A percentile compares a stretch with the other conserved stretches of the same genome.
phyloP scores from a whole-genome alignment of 64 coral and sea anemone genomes.

The Cladopsammia gracilis region DNA sequence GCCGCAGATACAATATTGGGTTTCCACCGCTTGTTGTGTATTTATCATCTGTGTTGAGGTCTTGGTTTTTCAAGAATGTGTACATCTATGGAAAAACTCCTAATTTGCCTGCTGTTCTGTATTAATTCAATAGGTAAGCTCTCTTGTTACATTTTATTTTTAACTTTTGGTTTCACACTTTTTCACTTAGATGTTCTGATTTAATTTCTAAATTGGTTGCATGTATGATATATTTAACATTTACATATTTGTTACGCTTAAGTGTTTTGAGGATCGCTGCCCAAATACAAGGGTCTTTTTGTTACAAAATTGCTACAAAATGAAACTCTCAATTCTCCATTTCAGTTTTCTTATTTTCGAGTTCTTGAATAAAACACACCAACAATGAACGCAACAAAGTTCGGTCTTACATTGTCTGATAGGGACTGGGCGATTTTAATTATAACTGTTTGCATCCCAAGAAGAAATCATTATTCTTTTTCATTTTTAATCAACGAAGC shows the following conservation, averaged over 20 bases:
- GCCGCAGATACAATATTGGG: slow-evolving; percentile 23
- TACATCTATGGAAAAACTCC: slow-evolving; percentile 10
- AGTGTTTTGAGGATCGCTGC: neutral
- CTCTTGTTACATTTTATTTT: neutral
- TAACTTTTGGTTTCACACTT: neutral
- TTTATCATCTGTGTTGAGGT: slow-evolving; percentile 19
- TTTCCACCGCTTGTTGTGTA: slow-evolving; percentile 57
- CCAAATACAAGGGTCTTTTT: neutral
- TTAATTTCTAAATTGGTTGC: neutral
- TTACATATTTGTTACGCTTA: neutral
- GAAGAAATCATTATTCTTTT: neutral
- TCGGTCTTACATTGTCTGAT: neutral
- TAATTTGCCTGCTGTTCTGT: slow-evolving; percentile 29
- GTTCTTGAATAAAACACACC: neutral
- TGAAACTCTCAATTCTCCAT: neutral
- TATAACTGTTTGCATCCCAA: neutral
- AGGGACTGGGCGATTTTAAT: neutral
- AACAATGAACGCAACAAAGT: neutral
- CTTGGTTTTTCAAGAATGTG: slow-evolving; percentile 44
- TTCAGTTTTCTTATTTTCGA: neutral
- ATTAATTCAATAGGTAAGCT: slow-evolving; percentile 49
- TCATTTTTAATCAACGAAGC: neutral
- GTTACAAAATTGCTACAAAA: neutral
- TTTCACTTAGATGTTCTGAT: neutral
- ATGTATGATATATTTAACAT: neutral